These are phyloP conservation scores for Neolamprologus sp. DNA, from an alignment of 2,113 vertebrate genomes.

Conservation along the genomic window DNA sequence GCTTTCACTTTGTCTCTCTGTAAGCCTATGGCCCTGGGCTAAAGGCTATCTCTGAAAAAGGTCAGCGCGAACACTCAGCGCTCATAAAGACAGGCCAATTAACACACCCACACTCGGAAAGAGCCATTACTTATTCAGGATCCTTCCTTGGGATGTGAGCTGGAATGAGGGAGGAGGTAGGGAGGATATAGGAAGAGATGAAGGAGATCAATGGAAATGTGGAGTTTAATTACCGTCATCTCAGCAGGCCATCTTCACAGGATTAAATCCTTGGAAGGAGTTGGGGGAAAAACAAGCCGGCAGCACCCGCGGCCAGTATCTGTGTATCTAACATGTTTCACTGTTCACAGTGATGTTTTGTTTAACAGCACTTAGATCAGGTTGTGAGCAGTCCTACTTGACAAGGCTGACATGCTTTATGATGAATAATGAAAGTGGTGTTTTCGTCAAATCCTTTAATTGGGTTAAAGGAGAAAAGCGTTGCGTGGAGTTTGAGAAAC, in stretches of 20 bases:
- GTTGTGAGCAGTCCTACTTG: conserved; percentile 6
- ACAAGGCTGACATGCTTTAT: conserved; percentile 24
- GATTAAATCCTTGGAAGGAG: conserved; percentile 40
- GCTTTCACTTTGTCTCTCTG: conserved; percentile 41
- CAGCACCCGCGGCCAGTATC: conserved; percentile 5
- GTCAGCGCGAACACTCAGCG: conserved; percentile 54
- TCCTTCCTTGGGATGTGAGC: conserved; percentile 35
- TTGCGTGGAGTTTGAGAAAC: neutral
- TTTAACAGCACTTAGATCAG: conserved; percentile 43
- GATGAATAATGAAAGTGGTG: conserved; percentile 33
- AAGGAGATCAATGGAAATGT: conserved; percentile 69
- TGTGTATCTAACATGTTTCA: conserved; percentile 33
- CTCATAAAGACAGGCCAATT: conserved; percentile 71
- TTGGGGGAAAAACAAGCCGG: neutral
- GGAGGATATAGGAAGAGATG: conserved; percentile 39
- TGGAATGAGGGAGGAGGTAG: conserved; percentile 34
- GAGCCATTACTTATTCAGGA: conserved; percentile 69
- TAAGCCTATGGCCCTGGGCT: conserved; percentile 40
- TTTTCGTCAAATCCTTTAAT: conserved; percentile 50
- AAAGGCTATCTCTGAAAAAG: conserved; percentile 49
- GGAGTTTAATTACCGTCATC: conserved; percentile 70
- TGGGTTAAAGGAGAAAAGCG: conserved; percentile 31
- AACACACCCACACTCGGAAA: conserved; percentile 46
- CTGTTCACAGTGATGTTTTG: conserved; percentile 32
- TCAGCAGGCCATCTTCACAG: conserved; percentile 51